phyloP scores from a whole-genome alignment of 2,888 invertebrate species.

The Phlogophora meticulosa region DNA sequence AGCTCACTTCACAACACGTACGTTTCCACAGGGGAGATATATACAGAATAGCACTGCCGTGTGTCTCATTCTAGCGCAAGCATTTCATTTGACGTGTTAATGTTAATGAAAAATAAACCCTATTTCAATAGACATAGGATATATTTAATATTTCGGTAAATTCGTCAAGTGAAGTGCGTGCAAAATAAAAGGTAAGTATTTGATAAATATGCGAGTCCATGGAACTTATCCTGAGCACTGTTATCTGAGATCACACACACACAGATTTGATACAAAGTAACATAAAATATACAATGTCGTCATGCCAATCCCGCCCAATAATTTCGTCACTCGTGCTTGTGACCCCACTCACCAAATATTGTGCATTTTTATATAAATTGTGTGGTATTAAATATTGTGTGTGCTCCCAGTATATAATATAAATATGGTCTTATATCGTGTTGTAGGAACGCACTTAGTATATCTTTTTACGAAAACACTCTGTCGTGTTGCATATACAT shows the following conservation, averaged over 20 bases:
- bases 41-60: no score
- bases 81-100: no score
- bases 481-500: constrained; percentile 14
- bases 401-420: constrained; percentile 45
- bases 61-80: no score
- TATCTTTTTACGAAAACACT: constrained; percentile 31
- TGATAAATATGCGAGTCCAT: neutral
- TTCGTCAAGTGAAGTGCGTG: neutral
- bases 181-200: neutral
- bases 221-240: constrained; percentile 45
- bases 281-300: neutral
- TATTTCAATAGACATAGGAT: no score
- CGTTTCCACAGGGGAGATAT: no score
- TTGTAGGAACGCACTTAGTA: constrained; percentile 5
- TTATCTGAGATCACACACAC: constrained; percentile 58
- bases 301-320: constrained; percentile 14
- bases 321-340: constrained; percentile 30
- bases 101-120: no score
- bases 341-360: constrained; percentile 34
- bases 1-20: no score
- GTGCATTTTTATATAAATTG: constrained; percentile 29
- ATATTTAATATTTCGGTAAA: neutral
- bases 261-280: constrained; percentile 25
- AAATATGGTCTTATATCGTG: constrained; percentile 6
- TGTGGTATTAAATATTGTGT: constrained; percentile 40